Base-by-base conservation (phyloP, 2,113 vertebrate species). In the Salvelinus fontinalis region DNA sequence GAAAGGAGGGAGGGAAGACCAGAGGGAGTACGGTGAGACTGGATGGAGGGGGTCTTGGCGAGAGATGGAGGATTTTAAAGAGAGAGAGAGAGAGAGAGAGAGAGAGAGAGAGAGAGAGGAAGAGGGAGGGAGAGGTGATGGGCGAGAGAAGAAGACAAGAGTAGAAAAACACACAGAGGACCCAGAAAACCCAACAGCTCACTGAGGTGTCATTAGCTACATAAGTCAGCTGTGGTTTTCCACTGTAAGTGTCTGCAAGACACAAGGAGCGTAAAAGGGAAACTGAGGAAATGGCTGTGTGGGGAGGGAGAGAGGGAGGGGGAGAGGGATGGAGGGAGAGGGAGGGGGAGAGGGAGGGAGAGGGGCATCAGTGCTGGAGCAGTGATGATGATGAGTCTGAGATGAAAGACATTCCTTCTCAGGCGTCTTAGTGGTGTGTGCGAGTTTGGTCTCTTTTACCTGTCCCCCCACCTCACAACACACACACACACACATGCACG, bases 191-290 rank as follows among this genome's bases (percentile, higher is more conserved):
- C 83, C 90, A 91, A 92, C 83, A 92, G 86, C 92, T 92, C 89
- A 89, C 86, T 77, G 88, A 91, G 92, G 91, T 90, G 92, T 93
- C 89, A 89, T 93, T 93, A 93, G 82, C 89, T 81, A 86, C 82
- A 89, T 82, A 90, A 89, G 83, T 91, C 89, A 89, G 83, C 68
- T 86, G 77, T 77, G 74, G 86, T 24, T 71, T 24, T 59, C 29
- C 49, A 67, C 22, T 75, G 48, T 68, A 68, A 75, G 66, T 75
- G 74, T 75, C 74, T 75, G 49, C 79, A 13, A 75, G 74, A 49
- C 83, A 77, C 73, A 73, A 29, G 67, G 77, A 77, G 65, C 76
- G 75, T 83, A 81, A 84, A 84, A 89, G 75, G 78, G 74, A 89
- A 86, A 81, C 44, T 75, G 87, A 85, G 79, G 79, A 88, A 85